A percentile compares a stretch with the other conserved stretches of the same genome.
These are phyloP conservation scores for Centropus unirufus DNA, from an alignment of 2,113 vertebrate genomes.

Conservation along the genomic window DNA sequence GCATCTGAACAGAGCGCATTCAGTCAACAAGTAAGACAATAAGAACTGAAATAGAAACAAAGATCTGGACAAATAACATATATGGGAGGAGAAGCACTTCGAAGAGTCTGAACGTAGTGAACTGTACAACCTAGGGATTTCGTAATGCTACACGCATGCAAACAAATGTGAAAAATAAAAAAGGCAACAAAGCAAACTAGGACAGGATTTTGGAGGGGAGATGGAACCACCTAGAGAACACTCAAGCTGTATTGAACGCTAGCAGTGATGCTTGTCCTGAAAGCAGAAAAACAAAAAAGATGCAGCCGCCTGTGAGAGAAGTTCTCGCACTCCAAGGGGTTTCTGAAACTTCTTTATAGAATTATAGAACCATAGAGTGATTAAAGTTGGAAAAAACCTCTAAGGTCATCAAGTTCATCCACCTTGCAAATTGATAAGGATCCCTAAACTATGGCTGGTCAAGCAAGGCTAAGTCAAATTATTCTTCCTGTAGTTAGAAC, in stretches of 20 bases:
- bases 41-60: not conserved
- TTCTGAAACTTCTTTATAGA: not conserved
- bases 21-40: not conserved
- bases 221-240: not conserved
- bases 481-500: not conserved
- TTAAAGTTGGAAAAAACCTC: too few species aligned
- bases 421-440: not conserved
- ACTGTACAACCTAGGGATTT: accelerated
- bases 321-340: not conserved
- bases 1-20: not conserved
- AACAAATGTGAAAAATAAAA: not conserved
- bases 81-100: not conserved
- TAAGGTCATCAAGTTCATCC: too few species aligned
- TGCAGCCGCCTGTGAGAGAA: not conserved
- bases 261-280: not conserved
- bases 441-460: not conserved
- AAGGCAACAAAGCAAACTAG: not conserved
- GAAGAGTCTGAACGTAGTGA: not conserved
- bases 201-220: not conserved
- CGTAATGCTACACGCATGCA: not conserved
- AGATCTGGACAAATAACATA: not conserved
- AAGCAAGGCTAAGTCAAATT: not conserved
- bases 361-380: too few species aligned
- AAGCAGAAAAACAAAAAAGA: not conserved
- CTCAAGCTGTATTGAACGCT: not conserved